A percentile compares a stretch with the other conserved stretches of the same genome.
Evolutionary conservation across 2,797 vertebrate genomes (phyloP).

Genomic region (Kryptopterus vitreolus): DNA sequence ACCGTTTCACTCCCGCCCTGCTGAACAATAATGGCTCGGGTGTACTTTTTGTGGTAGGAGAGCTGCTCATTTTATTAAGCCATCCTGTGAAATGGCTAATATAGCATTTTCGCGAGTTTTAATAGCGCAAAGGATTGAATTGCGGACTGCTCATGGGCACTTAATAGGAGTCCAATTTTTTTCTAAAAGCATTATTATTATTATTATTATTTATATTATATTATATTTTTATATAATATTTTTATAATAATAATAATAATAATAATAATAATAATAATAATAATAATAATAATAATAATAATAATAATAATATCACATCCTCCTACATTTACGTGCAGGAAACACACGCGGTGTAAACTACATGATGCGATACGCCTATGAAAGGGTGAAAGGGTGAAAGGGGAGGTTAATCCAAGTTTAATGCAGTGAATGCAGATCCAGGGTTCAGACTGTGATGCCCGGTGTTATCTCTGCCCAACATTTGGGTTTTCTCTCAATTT

Average conservation of each 20-base stretch:
- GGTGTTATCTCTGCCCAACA: conserved; percentile 97
- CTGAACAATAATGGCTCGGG: conserved; percentile 19
- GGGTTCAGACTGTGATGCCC: conserved; percentile 88
- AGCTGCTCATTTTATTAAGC: conserved; percentile 33
- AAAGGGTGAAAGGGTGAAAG: conserved; percentile 78
- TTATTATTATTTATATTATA: no score
- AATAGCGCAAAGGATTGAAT: neutral
- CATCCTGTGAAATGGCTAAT: conserved; percentile 23
- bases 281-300: no score
- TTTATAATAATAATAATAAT: no score
- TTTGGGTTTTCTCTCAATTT: conserved; percentile 97
- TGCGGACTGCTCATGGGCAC: neutral
- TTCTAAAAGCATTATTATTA: no score
- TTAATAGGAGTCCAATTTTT: neutral
- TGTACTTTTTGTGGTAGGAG: conserved; percentile 26
- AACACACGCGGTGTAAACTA: conserved; percentile 85
- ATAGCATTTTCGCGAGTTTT: neutral
- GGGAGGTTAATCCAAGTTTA: conserved; percentile 99
- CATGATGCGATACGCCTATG: conserved; percentile 47
- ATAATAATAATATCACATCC: no score
- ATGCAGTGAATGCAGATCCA: conserved; percentile 85
- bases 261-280: no score
- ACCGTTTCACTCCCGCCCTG: neutral
- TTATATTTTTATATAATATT: no score
- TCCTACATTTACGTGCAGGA: conserved; percentile 52